Evolutionary conservation across 1,140 invertebrate genomes (phyloP).

Genomic region (Episyrphus balteatus): DNA sequence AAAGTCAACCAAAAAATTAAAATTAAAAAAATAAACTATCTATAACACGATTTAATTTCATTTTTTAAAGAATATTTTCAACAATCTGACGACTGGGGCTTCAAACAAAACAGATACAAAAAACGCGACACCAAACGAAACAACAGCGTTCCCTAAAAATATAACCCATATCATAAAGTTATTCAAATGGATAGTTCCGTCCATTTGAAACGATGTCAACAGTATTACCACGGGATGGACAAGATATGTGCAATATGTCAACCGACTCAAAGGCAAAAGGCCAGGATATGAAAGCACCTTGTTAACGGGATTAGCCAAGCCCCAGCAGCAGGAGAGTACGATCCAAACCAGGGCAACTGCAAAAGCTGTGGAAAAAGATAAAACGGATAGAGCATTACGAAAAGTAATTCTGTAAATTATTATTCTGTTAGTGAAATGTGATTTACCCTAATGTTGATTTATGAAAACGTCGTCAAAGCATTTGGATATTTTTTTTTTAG

Average conservation of each 20-base stretch:
- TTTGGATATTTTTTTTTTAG: not conserved
- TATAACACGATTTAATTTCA: not conserved
- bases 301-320: constrained; percentile 60
- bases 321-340: constrained; percentile 65
- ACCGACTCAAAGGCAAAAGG: constrained; percentile 70
- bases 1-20: no score
- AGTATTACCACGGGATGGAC: constrained; percentile 79
- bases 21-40: no score
- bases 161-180: constrained; percentile 59
- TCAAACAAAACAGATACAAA: constrained; percentile 65
- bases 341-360: constrained; percentile 67
- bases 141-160: constrained; percentile 66
- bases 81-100: constrained; percentile 62
- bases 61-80: constrained; percentile 51
- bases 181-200: constrained; percentile 63
- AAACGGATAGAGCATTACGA: not conserved
- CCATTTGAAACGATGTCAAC: constrained; percentile 61
- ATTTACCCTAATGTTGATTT: not conserved
- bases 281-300: constrained; percentile 65
- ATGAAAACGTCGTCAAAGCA: not conserved
- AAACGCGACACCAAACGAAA: constrained; percentile 65
- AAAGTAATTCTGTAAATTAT: not conserved
- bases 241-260: constrained; percentile 85
- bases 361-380: constrained; percentile 48
- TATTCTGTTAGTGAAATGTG: not conserved